Evolutionary conservation across 2,797 vertebrate genomes (phyloP).

Genomic region (Catostomus latipinnis): DNA sequence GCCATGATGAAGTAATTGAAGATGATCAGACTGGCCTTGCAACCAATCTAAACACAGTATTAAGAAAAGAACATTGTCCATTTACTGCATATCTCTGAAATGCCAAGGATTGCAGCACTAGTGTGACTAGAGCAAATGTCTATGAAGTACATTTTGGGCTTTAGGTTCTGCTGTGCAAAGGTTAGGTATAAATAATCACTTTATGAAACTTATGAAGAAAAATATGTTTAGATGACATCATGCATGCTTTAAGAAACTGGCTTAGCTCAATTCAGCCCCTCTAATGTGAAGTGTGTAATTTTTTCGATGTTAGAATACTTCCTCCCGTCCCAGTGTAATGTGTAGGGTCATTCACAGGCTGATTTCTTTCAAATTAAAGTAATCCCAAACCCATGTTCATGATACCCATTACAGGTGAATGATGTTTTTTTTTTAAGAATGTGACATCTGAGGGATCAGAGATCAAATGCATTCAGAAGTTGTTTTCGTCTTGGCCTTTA

Average conservation of each 20-base stretch:
- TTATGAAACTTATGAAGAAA: slow-evolving; percentile 3
- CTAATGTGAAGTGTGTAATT: slow-evolving; percentile 27
- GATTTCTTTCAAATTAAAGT: slow-evolving; percentile 2
- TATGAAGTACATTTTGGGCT: background rate
- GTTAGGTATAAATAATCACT: background rate
- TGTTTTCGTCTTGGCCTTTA: too few species aligned
- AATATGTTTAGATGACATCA: slow-evolving; percentile 1
- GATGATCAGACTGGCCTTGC: slow-evolving; percentile 87
- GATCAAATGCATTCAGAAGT: too few species aligned
- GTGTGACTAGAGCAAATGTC: background rate
- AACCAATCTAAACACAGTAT: slow-evolving; percentile 82
- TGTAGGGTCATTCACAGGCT: background rate
- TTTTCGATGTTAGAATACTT: slow-evolving; percentile 7
- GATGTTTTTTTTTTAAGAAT: too few species aligned
- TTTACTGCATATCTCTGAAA: background rate
- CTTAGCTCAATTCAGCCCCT: slow-evolving; percentile 19
- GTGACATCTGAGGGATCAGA: too few species aligned
- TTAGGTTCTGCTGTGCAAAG: background rate
- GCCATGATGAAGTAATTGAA: slow-evolving; percentile 92
- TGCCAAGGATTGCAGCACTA: background rate
- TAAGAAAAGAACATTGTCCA: background rate
- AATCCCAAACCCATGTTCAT: too few species aligned
- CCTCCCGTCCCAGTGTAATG: slow-evolving; percentile 12
- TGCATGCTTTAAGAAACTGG: background rate
- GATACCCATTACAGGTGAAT: too few species aligned